Conservation (phyloP, 1,140 invertebrate species). For the Drosophila baimaii region DNA sequence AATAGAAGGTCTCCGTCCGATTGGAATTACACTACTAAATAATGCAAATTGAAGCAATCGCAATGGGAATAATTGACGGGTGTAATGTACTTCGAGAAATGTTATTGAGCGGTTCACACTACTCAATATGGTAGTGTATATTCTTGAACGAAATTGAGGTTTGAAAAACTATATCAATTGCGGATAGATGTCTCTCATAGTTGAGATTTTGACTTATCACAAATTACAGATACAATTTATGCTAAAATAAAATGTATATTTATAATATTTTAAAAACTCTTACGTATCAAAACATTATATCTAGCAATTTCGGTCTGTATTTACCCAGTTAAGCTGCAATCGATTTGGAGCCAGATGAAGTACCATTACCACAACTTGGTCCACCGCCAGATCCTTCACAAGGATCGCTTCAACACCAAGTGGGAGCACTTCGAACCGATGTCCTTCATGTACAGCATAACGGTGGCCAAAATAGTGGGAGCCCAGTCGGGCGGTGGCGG, state of each 20-base stretch:
- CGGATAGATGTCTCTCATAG: too few species aligned
- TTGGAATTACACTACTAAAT: constrained; percentile 31
- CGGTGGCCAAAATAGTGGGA: constrained; percentile 78
- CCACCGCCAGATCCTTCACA: constrained; percentile 80
- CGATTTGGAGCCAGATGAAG: constrained; percentile 83
- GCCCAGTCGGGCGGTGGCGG: constrained; percentile 42
- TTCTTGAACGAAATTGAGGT: not conserved
- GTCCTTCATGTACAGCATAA: constrained; percentile 84
- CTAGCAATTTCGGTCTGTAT: not conserved
- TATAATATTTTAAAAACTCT: not conserved
- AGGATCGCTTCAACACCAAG: constrained; percentile 82
- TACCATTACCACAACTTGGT: constrained; percentile 81
- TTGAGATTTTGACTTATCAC: not conserved
- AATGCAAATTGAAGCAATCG: constrained; percentile 33
- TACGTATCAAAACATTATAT: not conserved
- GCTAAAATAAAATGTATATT: not conserved
- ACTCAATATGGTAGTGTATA: not conserved
- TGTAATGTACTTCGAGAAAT: constrained; percentile 19
- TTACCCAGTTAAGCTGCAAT: constrained; percentile 71
- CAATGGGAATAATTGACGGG: constrained; percentile 24
- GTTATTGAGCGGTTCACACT: constrained; percentile 6
- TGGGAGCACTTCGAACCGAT: constrained; percentile 83
- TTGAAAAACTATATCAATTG: too few species aligned
- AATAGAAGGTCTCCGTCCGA: constrained; percentile 23
- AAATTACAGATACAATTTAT: not conserved